Evolutionary conservation across 1,140 invertebrate genomes (phyloP), one percentile per base, ranked within the genome.

Genomic region (Psilanteris sp.): DNA sequence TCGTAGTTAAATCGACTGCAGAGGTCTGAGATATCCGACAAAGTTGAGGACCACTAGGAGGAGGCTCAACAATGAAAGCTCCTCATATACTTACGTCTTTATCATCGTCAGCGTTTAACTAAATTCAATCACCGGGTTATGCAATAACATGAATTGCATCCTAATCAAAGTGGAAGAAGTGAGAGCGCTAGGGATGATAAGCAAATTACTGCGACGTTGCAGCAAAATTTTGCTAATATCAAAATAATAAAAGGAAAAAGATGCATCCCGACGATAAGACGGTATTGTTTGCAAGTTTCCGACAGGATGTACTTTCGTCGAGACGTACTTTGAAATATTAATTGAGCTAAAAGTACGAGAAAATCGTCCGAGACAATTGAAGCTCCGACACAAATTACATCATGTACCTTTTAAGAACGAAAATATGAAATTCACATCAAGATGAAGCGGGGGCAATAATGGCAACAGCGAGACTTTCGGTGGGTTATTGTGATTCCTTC

Each of bases 281-380:
- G 54, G 20, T 44, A 72, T 55, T 62, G 57, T 57, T 61, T 54
- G 36, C 22, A 29, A 62, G 37, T 71, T 70, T 37, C 48, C 54
- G 37, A 44, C 46, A 46, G 46, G 37, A 44, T 37, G 46, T 54
- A 59, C 52, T 66, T 46, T 59, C 61, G 39, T 54, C 27, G 46
- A 29, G 57, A 72, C 29, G 62, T 31, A 67, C 46, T 50, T 46
- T 39, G 36, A 68, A 62, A 64, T 68, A 68, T 68, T 61, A 68
- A 75, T 68, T 62, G 41, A 68, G 48, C 57, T 29, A 61, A 64
- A 62, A 64, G 39, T 68, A 55, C 54, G 43, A 20, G n/a, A 48
- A 55, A 67, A 64, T 57, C 54, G 48, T 50, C 26, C 11, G 22
- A 64, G 57, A 64, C 55, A 75, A 75, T 68, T 64, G 36, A 39